Percentiles rank a stretch among this genome's conserved stretches.
Evolutionary conservation across 2,113 vertebrate genomes (phyloP).

Genomic region (Conger conger): DNA sequence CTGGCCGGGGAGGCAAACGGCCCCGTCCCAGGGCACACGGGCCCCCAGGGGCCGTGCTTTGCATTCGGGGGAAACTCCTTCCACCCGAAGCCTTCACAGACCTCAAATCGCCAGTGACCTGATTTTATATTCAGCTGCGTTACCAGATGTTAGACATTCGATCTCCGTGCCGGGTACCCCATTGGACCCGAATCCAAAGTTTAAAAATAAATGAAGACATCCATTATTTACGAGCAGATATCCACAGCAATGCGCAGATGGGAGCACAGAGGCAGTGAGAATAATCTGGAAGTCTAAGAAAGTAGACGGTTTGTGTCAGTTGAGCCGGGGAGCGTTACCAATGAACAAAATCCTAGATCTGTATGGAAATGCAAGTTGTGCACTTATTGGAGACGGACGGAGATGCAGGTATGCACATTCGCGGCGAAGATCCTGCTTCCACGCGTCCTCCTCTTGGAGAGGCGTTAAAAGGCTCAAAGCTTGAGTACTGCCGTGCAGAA

Average conservation of each 20-base stretch:
- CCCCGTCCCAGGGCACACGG: not conserved
- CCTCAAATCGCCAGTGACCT: slow-evolving; percentile 25
- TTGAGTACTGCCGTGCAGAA: slow-evolving; percentile 5
- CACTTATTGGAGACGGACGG: slow-evolving; percentile 9
- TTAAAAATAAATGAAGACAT: slow-evolving; percentile 46
- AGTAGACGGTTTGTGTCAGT: slow-evolving; percentile 32
- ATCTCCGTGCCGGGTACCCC: slow-evolving; percentile 33
- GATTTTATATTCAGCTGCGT: slow-evolving; percentile 20
- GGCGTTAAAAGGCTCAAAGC: not conserved
- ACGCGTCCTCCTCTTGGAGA: not conserved
- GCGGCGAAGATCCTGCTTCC: not conserved
- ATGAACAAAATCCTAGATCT: not conserved
- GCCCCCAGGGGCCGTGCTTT: not conserved
- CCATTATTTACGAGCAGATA: slow-evolving; percentile 45
- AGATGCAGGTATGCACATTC: not conserved
- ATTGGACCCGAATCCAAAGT: slow-evolving; percentile 39
- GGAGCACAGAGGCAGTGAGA: slow-evolving; percentile 1
- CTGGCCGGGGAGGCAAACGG: not conserved
- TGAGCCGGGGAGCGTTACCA: slow-evolving; percentile 22
- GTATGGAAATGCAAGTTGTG: not conserved
- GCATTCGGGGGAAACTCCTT: not conserved
- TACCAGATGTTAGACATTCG: slow-evolving; percentile 36
- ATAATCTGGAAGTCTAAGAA: slow-evolving; percentile 31
- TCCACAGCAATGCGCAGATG: slow-evolving; percentile 16
- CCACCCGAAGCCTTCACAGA: not conserved